Evolutionary conservation across 2,797 vertebrate species (phyloP).

Genomic region (Bovichtus variegatus): DNA sequence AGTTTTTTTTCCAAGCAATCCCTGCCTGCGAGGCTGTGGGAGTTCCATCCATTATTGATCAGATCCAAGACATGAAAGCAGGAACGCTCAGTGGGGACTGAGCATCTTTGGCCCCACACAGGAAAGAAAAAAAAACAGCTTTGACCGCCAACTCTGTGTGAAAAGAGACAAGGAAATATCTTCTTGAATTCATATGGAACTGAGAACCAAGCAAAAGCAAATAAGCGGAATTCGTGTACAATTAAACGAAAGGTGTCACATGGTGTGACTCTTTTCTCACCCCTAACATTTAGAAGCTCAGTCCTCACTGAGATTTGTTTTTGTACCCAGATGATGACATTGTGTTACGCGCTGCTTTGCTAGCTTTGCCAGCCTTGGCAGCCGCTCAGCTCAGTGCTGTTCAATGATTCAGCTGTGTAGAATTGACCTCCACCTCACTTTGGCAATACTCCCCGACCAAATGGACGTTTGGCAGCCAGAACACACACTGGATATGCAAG

Average conservation of each 20-base stretch:
- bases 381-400: constrained; percentile 58
- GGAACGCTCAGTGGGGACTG: constrained; percentile 74
- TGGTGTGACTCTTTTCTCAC: constrained; percentile 43
- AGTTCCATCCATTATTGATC: constrained; percentile 90
- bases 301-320: constrained; percentile 36
- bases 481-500: constrained; percentile 72
- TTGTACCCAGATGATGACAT: constrained; percentile 71
- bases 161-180: constrained; percentile 63
- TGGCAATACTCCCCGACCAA: constrained; percentile 76
- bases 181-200: constrained; percentile 49
- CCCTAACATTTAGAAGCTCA: constrained; percentile 42
- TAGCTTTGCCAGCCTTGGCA: constrained; percentile 66
- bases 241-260: constrained; percentile 22
- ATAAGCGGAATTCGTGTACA: constrained; percentile 20
- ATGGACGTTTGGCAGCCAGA: constrained; percentile 77
- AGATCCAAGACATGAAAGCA: constrained; percentile 86
- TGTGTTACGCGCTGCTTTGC: constrained; percentile 44
- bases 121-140: constrained; percentile 31
- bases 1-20: constrained; percentile 69
- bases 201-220: constrained; percentile 41
- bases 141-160: constrained; percentile 66
- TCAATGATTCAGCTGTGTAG: constrained; percentile 79
- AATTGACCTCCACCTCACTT: constrained; percentile 81
- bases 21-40: constrained; percentile 82
- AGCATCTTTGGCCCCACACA: constrained; percentile 78